Evolutionary conservation across 2,888 invertebrate genomes (phyloP), one percentile per base, ranked within the genome.

Genomic region (Cataglyphis albicans): DNA sequence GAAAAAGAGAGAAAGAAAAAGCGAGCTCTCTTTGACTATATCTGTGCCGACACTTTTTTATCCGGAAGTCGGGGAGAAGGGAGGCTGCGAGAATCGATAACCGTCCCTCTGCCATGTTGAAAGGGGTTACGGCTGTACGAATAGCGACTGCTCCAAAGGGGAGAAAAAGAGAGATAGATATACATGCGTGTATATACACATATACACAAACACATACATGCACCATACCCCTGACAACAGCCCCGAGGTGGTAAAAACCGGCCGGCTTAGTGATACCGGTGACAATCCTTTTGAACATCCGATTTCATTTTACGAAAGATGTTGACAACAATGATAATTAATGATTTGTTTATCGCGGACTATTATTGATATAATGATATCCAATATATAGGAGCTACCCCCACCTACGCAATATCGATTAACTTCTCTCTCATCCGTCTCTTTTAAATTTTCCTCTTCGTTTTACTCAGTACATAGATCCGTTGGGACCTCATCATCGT

Each of bases 1-100:
- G 63, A 75, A 80, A 78, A 41, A 44, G n/a, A 52, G 67, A 41
- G 32, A 72, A 67, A 72, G 76, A 84, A 72, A 84, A 61, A 82
- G 61, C 81, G 81, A 86, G 65, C 76, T 80, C 84, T 87, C 80
- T 75, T 84, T 76, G 29, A 38, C n/a, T 83, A 59, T 86, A 87
- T 83, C 91, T 91, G 88, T 88, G 84, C 88, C 88, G 89, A 86
- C 90, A 90, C 90, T 89, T 91, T 92, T 92, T 91, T 89, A 90
- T 90, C 88, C 91, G 92, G 91, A 93, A 93, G 92, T 91, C 87
- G 83, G 85, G 84, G 72, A 70, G 83, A 76, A 84, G 75, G 88
- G 87, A 82, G 84, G 88, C 87, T 84, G 82, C 74, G 75, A 84
- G 91, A 93, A 93, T 93, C 93, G 93, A 93, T 93, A 93, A 91